Percentiles rank a stretch among this genome's conserved stretches.
phyloP scores from a whole-genome alignment of 2,888 invertebrate species.

The Mamestra brassicae region DNA sequence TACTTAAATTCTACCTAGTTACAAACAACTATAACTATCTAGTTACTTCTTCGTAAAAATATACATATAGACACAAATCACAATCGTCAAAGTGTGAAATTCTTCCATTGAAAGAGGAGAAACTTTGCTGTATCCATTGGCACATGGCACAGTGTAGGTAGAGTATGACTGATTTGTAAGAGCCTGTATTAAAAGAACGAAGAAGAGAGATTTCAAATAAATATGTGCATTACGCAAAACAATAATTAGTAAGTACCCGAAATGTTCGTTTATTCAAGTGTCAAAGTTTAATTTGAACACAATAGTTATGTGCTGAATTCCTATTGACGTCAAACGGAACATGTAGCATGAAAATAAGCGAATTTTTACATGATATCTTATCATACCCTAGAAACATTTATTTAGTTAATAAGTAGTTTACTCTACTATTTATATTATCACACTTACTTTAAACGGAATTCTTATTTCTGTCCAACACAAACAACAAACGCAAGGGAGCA shows the following conservation, averaged over 20 bases:
- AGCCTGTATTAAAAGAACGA: neutral
- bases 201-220: neutral
- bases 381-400: slow-evolving; percentile 32
- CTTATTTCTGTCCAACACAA: slow-evolving; percentile 39
- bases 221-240: neutral
- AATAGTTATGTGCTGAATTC: slow-evolving; percentile 29
- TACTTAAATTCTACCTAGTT: neutral
- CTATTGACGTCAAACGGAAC: slow-evolving; percentile 47
- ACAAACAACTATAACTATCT: neutral
- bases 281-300: slow-evolving; percentile 36
- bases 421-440: slow-evolving; percentile 34
- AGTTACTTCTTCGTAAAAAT: neutral
- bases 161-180: neutral
- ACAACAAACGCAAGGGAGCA: slow-evolving; percentile 51
- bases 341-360: slow-evolving; percentile 32
- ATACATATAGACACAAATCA: neutral
- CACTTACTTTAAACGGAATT: slow-evolving; percentile 36
- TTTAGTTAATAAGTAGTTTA: slow-evolving; percentile 41
- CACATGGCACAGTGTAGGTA: neutral
- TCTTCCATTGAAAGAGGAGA: neutral
- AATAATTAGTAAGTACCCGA: neutral
- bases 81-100: neutral
- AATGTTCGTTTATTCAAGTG: slow-evolving; percentile 23
- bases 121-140: neutral
- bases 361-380: slow-evolving; percentile 44